Conservation (phyloP, 2,888 invertebrate genomes). For the Agrochola litura region DNA sequence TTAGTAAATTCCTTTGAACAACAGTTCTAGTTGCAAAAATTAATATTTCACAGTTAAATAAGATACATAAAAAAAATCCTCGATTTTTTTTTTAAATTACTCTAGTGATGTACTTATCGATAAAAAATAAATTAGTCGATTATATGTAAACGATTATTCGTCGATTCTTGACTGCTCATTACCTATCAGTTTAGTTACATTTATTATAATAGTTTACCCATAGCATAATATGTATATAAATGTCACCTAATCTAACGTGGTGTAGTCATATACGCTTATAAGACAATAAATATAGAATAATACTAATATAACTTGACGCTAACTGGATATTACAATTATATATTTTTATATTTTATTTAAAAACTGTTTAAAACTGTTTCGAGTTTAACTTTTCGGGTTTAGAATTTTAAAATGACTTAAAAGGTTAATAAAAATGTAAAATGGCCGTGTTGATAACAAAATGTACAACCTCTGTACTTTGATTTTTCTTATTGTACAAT, state of each 20-base stretch:
- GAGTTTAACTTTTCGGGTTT: slow-evolving; percentile 50
- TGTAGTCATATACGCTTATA: slow-evolving; percentile 63
- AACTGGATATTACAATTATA: slow-evolving; percentile 81
- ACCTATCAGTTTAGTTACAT: slow-evolving; percentile 64
- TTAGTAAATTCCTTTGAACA: slow-evolving; percentile 38
- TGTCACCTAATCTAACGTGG: slow-evolving; percentile 61
- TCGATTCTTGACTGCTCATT: slow-evolving; percentile 66
- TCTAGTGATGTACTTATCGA: slow-evolving; percentile 66
- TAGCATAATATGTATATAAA: slow-evolving; percentile 65
- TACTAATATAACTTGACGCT: slow-evolving; percentile 78
- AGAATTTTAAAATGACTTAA: slow-evolving; percentile 20
- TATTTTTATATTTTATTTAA: slow-evolving; percentile 66
- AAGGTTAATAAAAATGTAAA: slow-evolving; percentile 27
- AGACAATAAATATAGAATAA: slow-evolving; percentile 72
- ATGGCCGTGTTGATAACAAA: slow-evolving; percentile 30
- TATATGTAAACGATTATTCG: slow-evolving; percentile 62
- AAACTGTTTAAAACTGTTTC: slow-evolving; percentile 45
- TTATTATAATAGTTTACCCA: slow-evolving; percentile 63
- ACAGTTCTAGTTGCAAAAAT: slow-evolving; percentile 33
- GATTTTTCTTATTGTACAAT: slow-evolving; percentile 40
- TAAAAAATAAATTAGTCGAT: slow-evolving; percentile 65
- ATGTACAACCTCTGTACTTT: slow-evolving; percentile 54
- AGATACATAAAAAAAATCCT: slow-evolving; percentile 45
- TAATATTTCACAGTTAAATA: slow-evolving; percentile 11
- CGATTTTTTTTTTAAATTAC: slow-evolving; percentile 47